Evolutionary conservation across 2,113 vertebrate genomes (phyloP), one percentile per base, ranked within the genome.

Genomic region (Myiagra hebetior): DNA sequence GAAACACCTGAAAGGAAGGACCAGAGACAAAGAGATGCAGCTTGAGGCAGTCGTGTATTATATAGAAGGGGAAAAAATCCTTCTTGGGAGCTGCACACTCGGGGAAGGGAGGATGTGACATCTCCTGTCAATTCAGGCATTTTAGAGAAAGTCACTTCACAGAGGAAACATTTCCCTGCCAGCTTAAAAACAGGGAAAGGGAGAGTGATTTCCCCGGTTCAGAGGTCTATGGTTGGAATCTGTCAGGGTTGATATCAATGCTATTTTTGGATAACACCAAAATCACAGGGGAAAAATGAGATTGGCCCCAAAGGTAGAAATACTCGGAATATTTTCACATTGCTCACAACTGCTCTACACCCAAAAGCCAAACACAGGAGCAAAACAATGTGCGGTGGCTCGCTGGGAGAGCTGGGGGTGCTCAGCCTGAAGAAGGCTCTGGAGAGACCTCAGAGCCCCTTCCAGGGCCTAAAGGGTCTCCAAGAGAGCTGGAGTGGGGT

Each of bases 261-360:
- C 22, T 19, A 3, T 11, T 55, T 88, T 80, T 6, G 4, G 63
- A 24, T 33, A 39, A 27, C 17, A 42, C 15, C 67, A 26, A 62
- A 80, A 41, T 46, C 62, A 24, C 2, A 1, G 22, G 31, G 53
- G 23, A 8, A 64, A 75, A 83, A 41, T 0, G 5, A 73, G 31
- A 17, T 19, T 26, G 27, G 41, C 55, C 63, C 46, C 85, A 44
- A 41, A 76, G 10, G 46, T 1, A 65, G 44, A 59, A 91, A 73
- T 23, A 8, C 9, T 22, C 2, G 0, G 18, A 21, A 15, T 13
- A 7, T 15, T 83, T 76, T 35, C 24, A 9, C 6, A 0, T 7
- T 44, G 16, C 30, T 76, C 12, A 7, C 16, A 64, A 33, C 20
- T 6, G 1, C 15, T 30, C 52, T 63, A 3, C 37, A 33, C 8